A percentile compares a stretch with the other conserved stretches of the same genome.
These are phyloP conservation scores for Phycodurus eques DNA, from an alignment of 2,113 vertebrate species.

Conservation along the genomic window DNA sequence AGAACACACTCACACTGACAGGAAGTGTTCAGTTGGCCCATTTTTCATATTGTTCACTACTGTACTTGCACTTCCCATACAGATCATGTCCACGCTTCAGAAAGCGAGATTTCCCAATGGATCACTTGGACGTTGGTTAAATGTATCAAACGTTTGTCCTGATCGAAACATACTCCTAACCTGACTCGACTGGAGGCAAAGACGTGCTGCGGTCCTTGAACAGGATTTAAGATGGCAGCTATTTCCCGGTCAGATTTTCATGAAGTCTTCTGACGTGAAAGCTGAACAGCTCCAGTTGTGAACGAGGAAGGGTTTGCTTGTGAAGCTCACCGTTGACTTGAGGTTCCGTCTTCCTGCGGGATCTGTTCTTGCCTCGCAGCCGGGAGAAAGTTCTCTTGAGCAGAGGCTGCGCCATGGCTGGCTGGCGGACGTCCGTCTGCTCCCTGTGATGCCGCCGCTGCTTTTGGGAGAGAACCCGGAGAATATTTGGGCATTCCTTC, in stretches of 20 bases:
- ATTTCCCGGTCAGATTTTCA: neutral
- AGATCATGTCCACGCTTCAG: neutral
- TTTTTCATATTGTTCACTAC: neutral
- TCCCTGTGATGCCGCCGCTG: too few relatives aligned
- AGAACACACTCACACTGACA: too few relatives aligned
- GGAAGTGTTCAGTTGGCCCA: too few relatives aligned
- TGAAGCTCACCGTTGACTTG: conserved; percentile 43
- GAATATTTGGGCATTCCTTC: neutral
- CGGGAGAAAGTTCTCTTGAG: conserved; percentile 63
- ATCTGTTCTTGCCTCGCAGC: conserved; percentile 50
- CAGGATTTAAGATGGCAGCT: too few relatives aligned
- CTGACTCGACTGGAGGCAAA: neutral
- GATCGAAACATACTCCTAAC: neutral
- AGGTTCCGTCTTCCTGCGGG: conserved; percentile 43
- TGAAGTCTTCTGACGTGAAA: neutral
- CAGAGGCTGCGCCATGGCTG: conserved; percentile 58
- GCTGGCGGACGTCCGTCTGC: neutral
- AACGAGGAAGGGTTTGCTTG: neutral
- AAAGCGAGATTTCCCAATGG: neutral
- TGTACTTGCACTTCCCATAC: neutral
- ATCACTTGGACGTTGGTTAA: too few relatives aligned
- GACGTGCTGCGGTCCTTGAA: neutral
- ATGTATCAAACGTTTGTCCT: neutral
- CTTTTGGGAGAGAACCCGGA: neutral
- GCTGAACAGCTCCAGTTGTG: neutral